phyloP scores from a whole-genome alignment of 2,797 vertebrate genomes.

The Heteromormyrus szaboi region DNA sequence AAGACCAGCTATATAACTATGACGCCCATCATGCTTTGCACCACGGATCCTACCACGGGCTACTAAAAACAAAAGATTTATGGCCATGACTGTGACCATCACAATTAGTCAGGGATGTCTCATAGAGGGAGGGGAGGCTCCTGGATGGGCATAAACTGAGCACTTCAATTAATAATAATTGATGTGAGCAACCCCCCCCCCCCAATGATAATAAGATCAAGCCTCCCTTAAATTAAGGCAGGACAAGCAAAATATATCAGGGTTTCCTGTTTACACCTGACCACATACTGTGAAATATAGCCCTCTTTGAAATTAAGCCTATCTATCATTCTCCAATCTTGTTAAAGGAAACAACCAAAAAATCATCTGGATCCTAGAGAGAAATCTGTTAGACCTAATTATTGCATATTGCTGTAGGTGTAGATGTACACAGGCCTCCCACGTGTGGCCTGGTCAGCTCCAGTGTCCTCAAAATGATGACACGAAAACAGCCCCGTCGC shows the following conservation, averaged over 20 bases:
- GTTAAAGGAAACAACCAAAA: neutral
- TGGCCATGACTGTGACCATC: neutral
- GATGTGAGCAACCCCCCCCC: neutral
- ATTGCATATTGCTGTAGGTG: neutral
- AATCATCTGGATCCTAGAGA: neutral
- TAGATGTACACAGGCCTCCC: neutral
- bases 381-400: neutral
- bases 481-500: neutral
- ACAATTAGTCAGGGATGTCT: neutral
- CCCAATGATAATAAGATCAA: neutral
- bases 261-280: neutral
- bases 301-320: neutral
- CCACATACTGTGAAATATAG: neutral
- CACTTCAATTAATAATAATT: constrained; percentile 2
- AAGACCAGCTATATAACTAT: neutral
- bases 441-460: neutral
- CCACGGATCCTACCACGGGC: neutral
- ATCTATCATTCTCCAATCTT: neutral
- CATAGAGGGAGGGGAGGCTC: neutral
- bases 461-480: neutral
- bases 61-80: neutral
- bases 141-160: neutral
- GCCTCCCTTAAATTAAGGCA: neutral
- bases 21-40: neutral
- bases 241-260: neutral